Evolutionary conservation across 2,888 invertebrate species (phyloP).

Genomic region (Temnothorax unifasciatus): DNA sequence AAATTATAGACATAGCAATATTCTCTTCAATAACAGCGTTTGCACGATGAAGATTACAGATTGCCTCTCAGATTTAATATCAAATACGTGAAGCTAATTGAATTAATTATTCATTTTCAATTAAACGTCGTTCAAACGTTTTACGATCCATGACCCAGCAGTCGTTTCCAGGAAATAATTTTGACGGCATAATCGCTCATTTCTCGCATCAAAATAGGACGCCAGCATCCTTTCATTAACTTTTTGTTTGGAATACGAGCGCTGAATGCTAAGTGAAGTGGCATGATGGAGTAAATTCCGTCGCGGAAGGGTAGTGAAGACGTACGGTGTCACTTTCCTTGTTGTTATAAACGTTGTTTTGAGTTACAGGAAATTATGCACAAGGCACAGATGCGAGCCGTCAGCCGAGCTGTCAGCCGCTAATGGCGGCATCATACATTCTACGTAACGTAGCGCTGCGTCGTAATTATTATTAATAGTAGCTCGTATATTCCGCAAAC

Average conservation of each 20-base stretch:
- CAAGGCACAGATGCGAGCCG: constrained; percentile 41
- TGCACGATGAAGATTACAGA: constrained; percentile 1
- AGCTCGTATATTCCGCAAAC: constrained; percentile 49
- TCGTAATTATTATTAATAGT: constrained; percentile 56
- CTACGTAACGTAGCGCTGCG: constrained; percentile 30
- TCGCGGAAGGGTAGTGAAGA: constrained; percentile 43
- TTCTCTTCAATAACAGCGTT: background rate
- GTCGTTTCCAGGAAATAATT: background rate
- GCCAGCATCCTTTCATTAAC: constrained; percentile 23
- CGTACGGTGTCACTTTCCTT: constrained; percentile 53
- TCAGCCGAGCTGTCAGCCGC: constrained; percentile 42
- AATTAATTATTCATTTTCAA: constrained; percentile 35
- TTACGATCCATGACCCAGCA: background rate
- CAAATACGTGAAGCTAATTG: constrained; percentile 2
- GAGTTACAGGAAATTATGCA: constrained; percentile 46
- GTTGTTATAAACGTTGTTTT: constrained; percentile 54
- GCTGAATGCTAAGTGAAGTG: background rate
- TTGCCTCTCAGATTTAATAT: background rate
- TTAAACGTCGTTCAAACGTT: constrained; percentile 6
- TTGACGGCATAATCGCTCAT: constrained; percentile 13
- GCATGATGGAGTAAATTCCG: constrained; percentile 53
- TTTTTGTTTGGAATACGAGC: constrained; percentile 31
- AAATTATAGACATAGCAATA: background rate
- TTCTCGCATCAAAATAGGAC: constrained; percentile 6
- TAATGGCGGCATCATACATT: constrained; percentile 55